Evolutionary conservation across 2,797 vertebrate genomes (phyloP), one percentile per base, ranked within the genome.

Genomic region (Melanotaenia maccullochi): DNA sequence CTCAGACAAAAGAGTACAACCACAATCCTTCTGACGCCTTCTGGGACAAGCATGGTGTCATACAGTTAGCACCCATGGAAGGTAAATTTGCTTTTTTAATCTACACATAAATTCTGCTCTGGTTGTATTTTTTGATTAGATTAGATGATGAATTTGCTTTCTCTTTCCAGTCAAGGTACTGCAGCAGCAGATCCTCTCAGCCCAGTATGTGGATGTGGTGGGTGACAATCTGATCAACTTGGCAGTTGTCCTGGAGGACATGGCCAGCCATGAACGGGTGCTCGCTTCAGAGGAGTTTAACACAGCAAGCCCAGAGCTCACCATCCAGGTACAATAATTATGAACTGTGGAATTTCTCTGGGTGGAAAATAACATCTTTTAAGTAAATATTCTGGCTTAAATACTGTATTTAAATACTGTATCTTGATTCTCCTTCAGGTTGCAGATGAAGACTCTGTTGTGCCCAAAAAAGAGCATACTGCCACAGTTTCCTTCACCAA

Each of bases 1-100:
- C 95, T 51, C 96, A 97, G 90, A 90, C 89, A 24, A 93, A 97
- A 79, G 83, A 94, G 65, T 96, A 97, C 68, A 87, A 95, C 66
- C 40, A 89, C 75, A 93, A 80, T 35, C 95, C 95, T 3, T 85
- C 85, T 0, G 82, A 89, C 5, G 91, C 94, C 14, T 94, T 97
- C 89, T 97, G 96, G 96, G 94, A 96, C 78, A 82, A 72, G 0
- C 86, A 90, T 0, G 85, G 83, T 0, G 75, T 92, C n/a, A 18
- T 96, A 7, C 64, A 87, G 2, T 81, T 97, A 38, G 82, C 71
- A 55, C 93, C 96, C 12, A 35, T 75, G 82, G 93, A 97, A 94
- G 95, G 97, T 99, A 95, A 9, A 76, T 85, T 61, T 24, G 38
- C 47, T 22, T 12, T 58, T 35, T 47, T 54, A 42, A 64, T 16